phyloP scores from a whole-genome alignment of 2,797 vertebrate genomes.

The Vultur gryphus region DNA sequence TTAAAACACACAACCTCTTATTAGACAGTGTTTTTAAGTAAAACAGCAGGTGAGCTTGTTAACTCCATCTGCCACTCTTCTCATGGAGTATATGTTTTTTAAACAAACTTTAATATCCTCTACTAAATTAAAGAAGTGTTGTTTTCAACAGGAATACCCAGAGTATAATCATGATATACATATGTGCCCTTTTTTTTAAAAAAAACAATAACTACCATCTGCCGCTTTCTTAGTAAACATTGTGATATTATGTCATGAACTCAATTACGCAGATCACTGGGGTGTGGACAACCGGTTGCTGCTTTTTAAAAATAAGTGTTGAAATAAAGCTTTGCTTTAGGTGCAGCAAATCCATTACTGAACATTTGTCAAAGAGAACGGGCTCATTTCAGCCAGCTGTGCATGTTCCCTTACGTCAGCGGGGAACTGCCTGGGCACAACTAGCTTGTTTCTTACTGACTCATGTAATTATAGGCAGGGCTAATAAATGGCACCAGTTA shows the following conservation, averaged over 20 bases:
- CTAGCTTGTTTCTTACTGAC: neutral
- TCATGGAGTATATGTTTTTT: neutral
- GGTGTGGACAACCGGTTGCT: neutral
- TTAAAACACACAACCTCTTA: neutral
- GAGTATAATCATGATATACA: neutral
- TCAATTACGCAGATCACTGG: neutral
- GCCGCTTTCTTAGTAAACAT: conserved; percentile 17
- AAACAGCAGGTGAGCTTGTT: neutral
- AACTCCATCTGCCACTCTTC: neutral
- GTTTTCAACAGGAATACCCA: neutral
- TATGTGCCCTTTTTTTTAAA: neutral
- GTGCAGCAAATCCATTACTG: conserved; percentile 26
- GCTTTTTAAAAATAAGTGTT: conserved; percentile 2
- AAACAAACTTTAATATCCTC: neutral
- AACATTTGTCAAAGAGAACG: neutral
- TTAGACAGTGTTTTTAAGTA: neutral
- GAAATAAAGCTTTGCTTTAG: conserved; percentile 25
- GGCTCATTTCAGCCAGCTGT: neutral
- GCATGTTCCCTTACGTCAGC: conserved; percentile 22
- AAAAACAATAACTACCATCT: neutral
- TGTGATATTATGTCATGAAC: neutral
- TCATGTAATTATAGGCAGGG: neutral
- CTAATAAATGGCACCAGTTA: neutral
- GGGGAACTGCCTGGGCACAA: neutral
- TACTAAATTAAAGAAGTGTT: neutral